Evolutionary conservation across 2,888 invertebrate genomes (phyloP).

Genomic region (Phengaris alcon): DNA sequence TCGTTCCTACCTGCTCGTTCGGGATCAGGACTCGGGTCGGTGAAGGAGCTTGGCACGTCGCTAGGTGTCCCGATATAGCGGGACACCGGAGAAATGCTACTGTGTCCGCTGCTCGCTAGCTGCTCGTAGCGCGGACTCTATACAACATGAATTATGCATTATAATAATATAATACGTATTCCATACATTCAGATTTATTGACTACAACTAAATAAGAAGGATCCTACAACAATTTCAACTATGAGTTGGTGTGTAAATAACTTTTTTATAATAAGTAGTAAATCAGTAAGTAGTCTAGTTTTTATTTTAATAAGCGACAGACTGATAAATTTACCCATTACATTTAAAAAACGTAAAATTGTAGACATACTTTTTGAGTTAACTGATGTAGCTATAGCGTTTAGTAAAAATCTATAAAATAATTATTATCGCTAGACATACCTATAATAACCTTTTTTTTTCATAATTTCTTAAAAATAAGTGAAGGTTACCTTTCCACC

Average conservation of each 20-base stretch:
- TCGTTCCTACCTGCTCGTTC: conserved; percentile 78
- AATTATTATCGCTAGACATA: not conserved
- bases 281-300: too few species aligned
- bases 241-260: too few species aligned
- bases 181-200: not conserved
- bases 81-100: conserved; percentile 68
- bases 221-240: too few species aligned
- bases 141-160: conserved; percentile 29
- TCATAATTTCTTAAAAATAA: not conserved
- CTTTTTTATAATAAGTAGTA: too few species aligned
- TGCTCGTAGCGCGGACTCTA: conserved; percentile 77
- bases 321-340: too few species aligned
- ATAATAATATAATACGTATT: not conserved
- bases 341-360: too few species aligned
- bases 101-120: conserved; percentile 71
- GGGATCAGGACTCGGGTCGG: conserved; percentile 67
- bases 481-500: conserved; percentile 65
- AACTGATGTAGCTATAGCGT: not conserved
- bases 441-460: not conserved
- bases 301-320: too few species aligned
- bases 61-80: conserved; percentile 67
- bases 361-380: too few species aligned
- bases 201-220: too few species aligned
- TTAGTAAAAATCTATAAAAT: too few species aligned
- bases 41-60: conserved; percentile 65